Percentiles rank a stretch among this genome's conserved stretches.
Conservation (phyloP, 2,113 vertebrate species). For the Sander vitreus region DNA sequence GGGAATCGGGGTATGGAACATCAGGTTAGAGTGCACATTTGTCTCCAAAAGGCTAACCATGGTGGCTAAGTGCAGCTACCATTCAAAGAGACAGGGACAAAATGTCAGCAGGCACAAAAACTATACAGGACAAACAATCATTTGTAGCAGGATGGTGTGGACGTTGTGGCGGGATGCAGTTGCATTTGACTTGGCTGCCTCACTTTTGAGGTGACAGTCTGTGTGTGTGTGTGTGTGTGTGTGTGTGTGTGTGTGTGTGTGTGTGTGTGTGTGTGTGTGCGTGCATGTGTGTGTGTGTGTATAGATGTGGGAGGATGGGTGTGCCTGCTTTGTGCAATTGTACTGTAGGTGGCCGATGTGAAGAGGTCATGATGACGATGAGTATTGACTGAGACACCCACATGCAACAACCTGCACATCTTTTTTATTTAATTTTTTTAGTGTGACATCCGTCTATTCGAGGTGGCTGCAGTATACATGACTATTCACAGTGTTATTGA, state of each 20-base stretch:
- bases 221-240: background rate
- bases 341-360: constrained; percentile 52
- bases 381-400: constrained; percentile 53
- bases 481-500: constrained; percentile 51
- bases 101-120: constrained; percentile 52
- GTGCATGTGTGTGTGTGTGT: constrained; percentile 7
- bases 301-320: constrained; percentile 45
- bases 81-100: constrained; percentile 58
- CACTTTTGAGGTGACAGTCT: constrained; percentile 1
- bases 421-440: constrained; percentile 32
- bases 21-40: constrained; percentile 77
- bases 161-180: constrained; percentile 18
- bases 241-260: constrained; percentile 17
- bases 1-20: constrained; percentile 74
- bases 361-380: constrained; percentile 52
- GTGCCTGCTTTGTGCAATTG: constrained; percentile 33
- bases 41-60: constrained; percentile 59
- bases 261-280: background rate
- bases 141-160: constrained; percentile 20
- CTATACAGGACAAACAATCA: constrained; percentile 37
- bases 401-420: constrained; percentile 39
- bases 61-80: constrained; percentile 44
- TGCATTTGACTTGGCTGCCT: constrained; percentile 35
- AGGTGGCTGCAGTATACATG: constrained; percentile 49
- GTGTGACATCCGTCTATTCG: constrained; percentile 58